phyloP scores from a whole-genome alignment of 1,140 invertebrate genomes.

The Bombus pyrosoma region DNA sequence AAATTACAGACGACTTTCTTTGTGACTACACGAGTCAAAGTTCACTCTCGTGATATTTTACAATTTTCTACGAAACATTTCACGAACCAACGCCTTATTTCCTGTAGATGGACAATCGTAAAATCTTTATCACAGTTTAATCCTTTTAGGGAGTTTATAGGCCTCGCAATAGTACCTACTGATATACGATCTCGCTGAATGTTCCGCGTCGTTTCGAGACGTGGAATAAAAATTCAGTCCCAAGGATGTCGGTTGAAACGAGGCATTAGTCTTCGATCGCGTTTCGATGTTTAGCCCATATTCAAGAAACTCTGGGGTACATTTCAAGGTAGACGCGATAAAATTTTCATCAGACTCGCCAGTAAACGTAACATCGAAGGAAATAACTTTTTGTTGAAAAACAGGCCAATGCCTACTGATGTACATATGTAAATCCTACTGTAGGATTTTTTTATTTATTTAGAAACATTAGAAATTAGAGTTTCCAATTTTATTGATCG shows the following conservation, averaged over 20 bases:
- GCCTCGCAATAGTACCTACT: background rate
- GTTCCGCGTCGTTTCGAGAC: constrained; percentile 5
- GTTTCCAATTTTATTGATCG: too few species aligned
- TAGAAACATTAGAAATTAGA: too few species aligned
- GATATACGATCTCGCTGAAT: constrained; percentile 39
- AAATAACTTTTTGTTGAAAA: background rate
- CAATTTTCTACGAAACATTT: constrained; percentile 15
- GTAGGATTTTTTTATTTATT: too few species aligned
- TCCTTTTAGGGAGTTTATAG: constrained; percentile 36
- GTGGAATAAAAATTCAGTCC: constrained; percentile 20
- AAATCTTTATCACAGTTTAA: constrained; percentile 63
- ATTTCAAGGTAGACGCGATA: background rate
- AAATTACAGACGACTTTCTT: background rate
- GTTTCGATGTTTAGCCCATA: background rate
- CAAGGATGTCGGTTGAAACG: background rate
- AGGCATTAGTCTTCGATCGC: constrained; percentile 46
- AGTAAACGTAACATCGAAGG: background rate
- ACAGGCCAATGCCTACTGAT: background rate
- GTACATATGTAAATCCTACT: background rate
- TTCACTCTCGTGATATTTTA: constrained; percentile 21
- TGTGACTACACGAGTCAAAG: background rate
- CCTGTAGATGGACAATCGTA: constrained; percentile 39
- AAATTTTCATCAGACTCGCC: background rate
- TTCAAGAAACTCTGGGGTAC: background rate
- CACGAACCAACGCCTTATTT: background rate